A percentile compares a stretch with the other conserved stretches of the same genome.
Conservation (phyloP, 2,888 invertebrate genomes). For the Xanthostigma xanthostigma region DNA sequence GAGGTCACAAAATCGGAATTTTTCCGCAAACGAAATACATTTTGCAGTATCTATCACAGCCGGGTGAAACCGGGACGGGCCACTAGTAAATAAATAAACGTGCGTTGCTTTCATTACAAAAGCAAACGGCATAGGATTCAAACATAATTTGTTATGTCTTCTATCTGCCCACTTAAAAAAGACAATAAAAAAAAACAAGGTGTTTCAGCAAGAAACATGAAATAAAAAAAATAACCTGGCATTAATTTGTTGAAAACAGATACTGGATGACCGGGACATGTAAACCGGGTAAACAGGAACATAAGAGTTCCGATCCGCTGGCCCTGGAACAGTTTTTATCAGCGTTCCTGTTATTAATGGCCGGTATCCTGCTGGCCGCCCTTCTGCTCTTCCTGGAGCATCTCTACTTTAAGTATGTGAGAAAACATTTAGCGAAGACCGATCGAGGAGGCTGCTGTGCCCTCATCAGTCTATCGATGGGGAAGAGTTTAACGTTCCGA, state of each 20-base stretch:
- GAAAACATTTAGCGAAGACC: slow-evolving; percentile 73
- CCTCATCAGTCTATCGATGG: slow-evolving; percentile 78
- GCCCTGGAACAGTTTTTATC: slow-evolving; percentile 93
- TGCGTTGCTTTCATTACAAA: no score
- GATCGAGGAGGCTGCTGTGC: slow-evolving; percentile 88
- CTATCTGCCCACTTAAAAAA: no score
- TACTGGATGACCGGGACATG: slow-evolving; percentile 98
- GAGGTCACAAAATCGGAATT: no score
- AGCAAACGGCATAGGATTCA: no score
- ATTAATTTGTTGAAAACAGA: slow-evolving; percentile 26
- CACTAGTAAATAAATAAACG: no score
- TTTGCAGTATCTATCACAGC: no score
- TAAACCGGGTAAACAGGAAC: slow-evolving; percentile 79
- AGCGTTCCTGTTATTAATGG: slow-evolving; percentile 89
- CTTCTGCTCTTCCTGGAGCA: slow-evolving; percentile 80
- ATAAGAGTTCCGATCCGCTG: slow-evolving; percentile 78
- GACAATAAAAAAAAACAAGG: no score
- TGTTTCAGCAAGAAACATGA: no score
- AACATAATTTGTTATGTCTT: no score
- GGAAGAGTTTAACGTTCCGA: slow-evolving; percentile 73
- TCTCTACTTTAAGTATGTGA: slow-evolving; percentile 86
- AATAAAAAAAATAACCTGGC: no score
- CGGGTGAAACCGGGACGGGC: no score
- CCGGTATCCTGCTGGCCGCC: slow-evolving; percentile 83
- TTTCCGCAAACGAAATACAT: no score